Percentiles rank a stretch among this genome's conserved stretches.
Conservation (phyloP, 2,113 vertebrate species). For the Zosterops hypoxanthus region DNA sequence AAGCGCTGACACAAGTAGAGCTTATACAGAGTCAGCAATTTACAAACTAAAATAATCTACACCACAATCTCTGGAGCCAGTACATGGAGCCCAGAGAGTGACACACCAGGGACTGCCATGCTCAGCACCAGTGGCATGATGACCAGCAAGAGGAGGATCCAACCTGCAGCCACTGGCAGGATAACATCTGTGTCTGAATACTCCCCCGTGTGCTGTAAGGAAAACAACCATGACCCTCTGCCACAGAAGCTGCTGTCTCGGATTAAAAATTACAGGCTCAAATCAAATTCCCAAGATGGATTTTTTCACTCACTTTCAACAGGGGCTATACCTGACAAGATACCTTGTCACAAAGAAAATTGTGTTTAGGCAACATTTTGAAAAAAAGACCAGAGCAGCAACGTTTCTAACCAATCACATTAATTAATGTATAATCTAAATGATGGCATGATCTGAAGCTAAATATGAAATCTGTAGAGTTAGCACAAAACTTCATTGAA, state of each 20-base stretch:
- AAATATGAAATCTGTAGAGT: neutral
- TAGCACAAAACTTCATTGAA: neutral
- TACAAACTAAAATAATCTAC: neutral
- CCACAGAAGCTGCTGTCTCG: neutral
- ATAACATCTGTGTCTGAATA: neutral
- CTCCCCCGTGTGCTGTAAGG: neutral
- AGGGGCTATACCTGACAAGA: neutral
- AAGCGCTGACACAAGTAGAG: fast-evolving
- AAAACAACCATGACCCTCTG: neutral
- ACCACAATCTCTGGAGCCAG: neutral
- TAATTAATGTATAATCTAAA: neutral
- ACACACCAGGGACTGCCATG: neutral
- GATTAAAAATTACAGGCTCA: neutral
- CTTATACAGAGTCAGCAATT: neutral
- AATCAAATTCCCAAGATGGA: neutral
- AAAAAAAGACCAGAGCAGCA: neutral
- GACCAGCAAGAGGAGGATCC: neutral
- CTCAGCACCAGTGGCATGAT: too few relatives aligned
- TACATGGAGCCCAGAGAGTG: fast-evolving
- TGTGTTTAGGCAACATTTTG: neutral
- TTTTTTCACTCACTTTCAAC: neutral
- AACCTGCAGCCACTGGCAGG: neutral
- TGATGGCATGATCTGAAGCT: neutral
- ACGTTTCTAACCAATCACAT: neutral
- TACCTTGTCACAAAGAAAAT: neutral